phyloP scores from a whole-genome alignment of 2,113 vertebrate genomes.

The Procavia capensis region DNA sequence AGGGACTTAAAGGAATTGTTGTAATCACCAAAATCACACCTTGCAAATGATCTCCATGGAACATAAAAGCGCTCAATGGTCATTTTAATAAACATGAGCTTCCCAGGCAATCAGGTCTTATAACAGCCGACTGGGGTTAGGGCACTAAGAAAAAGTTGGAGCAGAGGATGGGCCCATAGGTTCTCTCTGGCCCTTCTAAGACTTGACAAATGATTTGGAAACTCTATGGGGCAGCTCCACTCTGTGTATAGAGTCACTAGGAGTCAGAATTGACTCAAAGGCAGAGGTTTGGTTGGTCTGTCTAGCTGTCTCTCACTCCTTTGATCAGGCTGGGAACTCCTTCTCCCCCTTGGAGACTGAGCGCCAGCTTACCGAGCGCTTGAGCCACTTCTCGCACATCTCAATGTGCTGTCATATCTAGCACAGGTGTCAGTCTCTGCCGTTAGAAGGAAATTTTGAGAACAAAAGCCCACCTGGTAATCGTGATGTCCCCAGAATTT shows the following conservation, averaged over 20 bases:
- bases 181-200: background rate
- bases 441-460: background rate
- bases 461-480: background rate
- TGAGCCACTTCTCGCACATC: background rate
- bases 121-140: background rate
- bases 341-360: background rate
- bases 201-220: background rate
- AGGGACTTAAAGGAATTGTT: background rate
- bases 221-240: too few relatives aligned
- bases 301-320: background rate
- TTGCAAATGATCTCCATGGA: constrained; percentile 14
- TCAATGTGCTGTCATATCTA: background rate
- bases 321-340: background rate
- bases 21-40: constrained; percentile 26
- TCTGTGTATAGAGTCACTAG: too few relatives aligned
- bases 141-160: background rate
- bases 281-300: background rate
- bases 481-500: background rate
- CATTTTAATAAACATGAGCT: constrained; percentile 22
- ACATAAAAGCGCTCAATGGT: background rate
- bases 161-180: background rate
- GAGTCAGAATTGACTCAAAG: too few relatives aligned
- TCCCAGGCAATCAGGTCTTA: background rate
- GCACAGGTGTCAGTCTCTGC: background rate
- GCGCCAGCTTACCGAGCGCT: background rate